Evolutionary conservation across 2,888 invertebrate species (phyloP).

Genomic region (Eutolmus rufibarbis): DNA sequence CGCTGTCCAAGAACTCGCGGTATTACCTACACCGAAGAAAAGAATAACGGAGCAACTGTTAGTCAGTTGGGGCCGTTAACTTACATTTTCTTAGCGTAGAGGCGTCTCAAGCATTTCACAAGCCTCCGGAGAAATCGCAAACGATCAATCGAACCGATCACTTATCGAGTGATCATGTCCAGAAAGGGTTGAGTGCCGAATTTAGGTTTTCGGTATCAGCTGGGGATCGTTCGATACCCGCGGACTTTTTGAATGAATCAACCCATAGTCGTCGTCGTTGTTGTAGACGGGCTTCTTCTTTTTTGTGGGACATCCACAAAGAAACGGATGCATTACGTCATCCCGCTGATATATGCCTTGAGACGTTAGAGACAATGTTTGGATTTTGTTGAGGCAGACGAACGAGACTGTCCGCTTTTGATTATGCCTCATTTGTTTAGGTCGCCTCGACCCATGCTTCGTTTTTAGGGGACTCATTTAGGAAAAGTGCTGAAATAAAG

Average conservation of each 20-base stretch:
- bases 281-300: background rate
- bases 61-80: constrained; percentile 37
- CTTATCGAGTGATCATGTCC: background rate
- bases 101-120: background rate
- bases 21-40: constrained; percentile 1
- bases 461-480: background rate
- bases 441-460: background rate
- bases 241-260: constrained; percentile 6
- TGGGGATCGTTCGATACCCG: background rate
- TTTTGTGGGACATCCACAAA: background rate
- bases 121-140: background rate
- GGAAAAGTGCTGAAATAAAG: background rate
- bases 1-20: background rate
- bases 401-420: background rate
- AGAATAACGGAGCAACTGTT: constrained; percentile 32
- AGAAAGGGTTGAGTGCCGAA: background rate
- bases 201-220: background rate
- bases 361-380: constrained; percentile 21
- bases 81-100: constrained; percentile 22
- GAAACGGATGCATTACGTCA: constrained; percentile 26
- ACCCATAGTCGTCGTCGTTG: background rate
- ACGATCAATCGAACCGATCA: background rate
- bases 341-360: background rate
- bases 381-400: background rate
- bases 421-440: background rate